phyloP scores from a whole-genome alignment of 1,140 invertebrate species.

The Halotydeus destructor region DNA sequence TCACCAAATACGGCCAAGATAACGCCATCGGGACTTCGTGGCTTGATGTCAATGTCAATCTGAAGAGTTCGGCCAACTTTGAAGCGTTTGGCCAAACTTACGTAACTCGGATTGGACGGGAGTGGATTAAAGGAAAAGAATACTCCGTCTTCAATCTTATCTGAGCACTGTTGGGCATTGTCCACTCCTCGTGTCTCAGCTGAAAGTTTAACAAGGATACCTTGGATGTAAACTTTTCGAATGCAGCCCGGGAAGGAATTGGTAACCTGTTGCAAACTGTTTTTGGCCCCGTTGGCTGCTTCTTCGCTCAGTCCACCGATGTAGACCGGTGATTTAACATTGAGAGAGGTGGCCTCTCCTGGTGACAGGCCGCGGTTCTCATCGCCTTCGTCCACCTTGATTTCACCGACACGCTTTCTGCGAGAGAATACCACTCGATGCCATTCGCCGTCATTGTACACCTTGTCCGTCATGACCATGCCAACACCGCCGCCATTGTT shows the following conservation, averaged over 20 bases:
- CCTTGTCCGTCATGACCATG: conserved; percentile 29
- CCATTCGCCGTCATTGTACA: conserved; percentile 66
- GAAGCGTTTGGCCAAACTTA: conserved; percentile 45
- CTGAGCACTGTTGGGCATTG: conserved; percentile 52
- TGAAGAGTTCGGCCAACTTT: conserved; percentile 50
- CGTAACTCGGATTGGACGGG: no score
- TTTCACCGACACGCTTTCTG: conserved; percentile 21
- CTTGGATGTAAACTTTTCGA: conserved; percentile 35
- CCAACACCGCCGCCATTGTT: conserved; percentile 47
- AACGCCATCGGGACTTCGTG: conserved; percentile 55
- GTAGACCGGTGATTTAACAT: conserved; percentile 46
- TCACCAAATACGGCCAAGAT: conserved; percentile 49
- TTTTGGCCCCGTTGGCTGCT: conserved; percentile 18
- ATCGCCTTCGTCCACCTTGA: conserved; percentile 32
- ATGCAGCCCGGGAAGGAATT: conserved; percentile 67
- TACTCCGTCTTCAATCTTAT: conserved; percentile 58
- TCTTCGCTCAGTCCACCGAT: conserved; percentile 43
- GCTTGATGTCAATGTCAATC: conserved; percentile 67
- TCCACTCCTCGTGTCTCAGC: conserved; percentile 21
- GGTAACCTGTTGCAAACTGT: conserved; percentile 19
- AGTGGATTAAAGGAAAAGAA: conserved; percentile 60
- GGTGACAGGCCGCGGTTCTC: conserved; percentile 31
- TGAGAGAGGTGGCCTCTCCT: conserved; percentile 34
- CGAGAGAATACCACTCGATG: conserved; percentile 44
- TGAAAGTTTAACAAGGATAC: conserved; percentile 6